These are phyloP conservation scores for Otolemur garnettii DNA, from an alignment of 2,113 vertebrate species.

Conservation along the genomic window DNA sequence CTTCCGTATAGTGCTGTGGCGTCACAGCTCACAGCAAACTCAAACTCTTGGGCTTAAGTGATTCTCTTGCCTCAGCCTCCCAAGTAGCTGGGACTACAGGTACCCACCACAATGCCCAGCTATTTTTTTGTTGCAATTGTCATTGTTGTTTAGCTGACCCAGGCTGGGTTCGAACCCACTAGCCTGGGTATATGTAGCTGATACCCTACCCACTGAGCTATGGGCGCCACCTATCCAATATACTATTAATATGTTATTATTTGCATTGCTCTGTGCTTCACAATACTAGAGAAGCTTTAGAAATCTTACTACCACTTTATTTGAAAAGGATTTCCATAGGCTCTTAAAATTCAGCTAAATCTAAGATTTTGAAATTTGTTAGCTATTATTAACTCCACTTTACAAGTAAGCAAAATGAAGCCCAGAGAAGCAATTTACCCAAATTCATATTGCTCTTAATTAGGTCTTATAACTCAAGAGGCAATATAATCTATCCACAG, in stretches of 20 bases:
- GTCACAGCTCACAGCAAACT: too few relatives aligned
- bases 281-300: background rate
- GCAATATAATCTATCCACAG: background rate
- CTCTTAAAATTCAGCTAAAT: constrained; percentile 26
- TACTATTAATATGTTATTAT: background rate
- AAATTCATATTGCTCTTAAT: constrained; percentile 48
- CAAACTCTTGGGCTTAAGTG: too few relatives aligned
- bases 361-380: constrained; percentile 40
- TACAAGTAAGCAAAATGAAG: background rate
- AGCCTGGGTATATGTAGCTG: too few relatives aligned
- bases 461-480: background rate
- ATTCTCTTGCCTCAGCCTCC: too few relatives aligned
- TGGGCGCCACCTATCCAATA: background rate
- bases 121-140: too few relatives aligned
- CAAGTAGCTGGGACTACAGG: too few relatives aligned
- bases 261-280: background rate
- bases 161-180: too few relatives aligned
- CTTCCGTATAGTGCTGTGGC: too few relatives aligned
- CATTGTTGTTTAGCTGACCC: too few relatives aligned
- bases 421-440: constrained; percentile 26
- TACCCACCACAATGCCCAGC: too few relatives aligned
- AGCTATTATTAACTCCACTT: constrained; percentile 19
- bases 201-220: too few relatives aligned
- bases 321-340: constrained; percentile 40
- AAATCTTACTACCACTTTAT: background rate